Percentiles rank a stretch among this genome's conserved stretches.
phyloP scores from a whole-genome alignment of 2,888 invertebrate species.

The Chymomyza fuscimana region DNA sequence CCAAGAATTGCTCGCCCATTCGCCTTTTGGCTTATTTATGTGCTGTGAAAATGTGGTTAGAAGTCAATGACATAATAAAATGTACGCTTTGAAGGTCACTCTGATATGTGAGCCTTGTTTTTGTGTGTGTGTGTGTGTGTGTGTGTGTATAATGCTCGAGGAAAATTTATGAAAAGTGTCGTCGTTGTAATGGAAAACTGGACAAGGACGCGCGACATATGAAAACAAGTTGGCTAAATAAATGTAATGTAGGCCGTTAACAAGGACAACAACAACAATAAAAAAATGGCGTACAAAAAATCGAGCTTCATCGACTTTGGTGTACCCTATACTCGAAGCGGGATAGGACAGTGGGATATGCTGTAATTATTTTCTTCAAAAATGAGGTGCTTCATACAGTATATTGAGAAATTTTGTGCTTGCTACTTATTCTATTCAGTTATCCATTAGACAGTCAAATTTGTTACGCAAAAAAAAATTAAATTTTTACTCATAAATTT shows the following conservation, averaged over 20 bases:
- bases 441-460: no score
- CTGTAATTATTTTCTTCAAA: no score
- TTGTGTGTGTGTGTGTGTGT: not conserved
- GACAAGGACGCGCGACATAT: conserved; percentile 4
- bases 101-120: conserved; percentile 27
- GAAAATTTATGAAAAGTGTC: conserved; percentile 50
- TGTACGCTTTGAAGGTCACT: conserved; percentile 59
- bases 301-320: no score
- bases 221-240: not conserved
- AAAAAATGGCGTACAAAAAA: not conserved
- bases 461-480: no score
- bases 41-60: conserved; percentile 71
- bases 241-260: not conserved
- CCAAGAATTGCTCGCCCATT: not conserved
- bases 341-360: no score
- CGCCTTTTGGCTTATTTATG: conserved; percentile 33
- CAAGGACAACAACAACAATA: not conserved
- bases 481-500: no score
- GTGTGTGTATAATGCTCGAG: not conserved
- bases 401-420: no score
- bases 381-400: no score
- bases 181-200: conserved; percentile 13
- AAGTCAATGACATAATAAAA: conserved; percentile 71
- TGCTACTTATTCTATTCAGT: no score
- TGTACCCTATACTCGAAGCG: no score